A percentile compares a stretch with the other conserved stretches of the same genome.
These are phyloP conservation scores for Tokudaia tokunoshimensis DNA, from an alignment of 2,797 vertebrate genomes.

Conservation along the genomic window DNA sequence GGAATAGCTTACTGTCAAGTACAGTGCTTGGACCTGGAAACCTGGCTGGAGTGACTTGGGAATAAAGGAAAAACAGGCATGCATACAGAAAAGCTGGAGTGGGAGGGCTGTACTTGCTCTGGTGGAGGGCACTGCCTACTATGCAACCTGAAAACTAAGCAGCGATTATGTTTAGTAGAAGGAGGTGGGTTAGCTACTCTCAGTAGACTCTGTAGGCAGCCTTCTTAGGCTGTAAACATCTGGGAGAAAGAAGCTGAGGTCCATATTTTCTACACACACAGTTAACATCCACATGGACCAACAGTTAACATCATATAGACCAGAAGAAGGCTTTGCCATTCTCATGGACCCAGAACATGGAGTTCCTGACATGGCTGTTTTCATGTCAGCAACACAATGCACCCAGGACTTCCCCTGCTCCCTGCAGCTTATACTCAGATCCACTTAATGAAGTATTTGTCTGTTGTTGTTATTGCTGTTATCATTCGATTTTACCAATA, in stretches of 20 bases:
- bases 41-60: neutral
- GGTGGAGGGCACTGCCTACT: neutral
- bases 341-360: neutral
- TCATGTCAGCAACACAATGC: neutral
- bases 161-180: neutral
- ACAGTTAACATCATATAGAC: neutral
- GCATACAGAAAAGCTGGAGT: neutral
- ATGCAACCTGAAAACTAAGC: neutral
- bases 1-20: neutral
- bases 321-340: neutral
- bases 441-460: neutral
- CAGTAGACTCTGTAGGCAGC: neutral
- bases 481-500: neutral
- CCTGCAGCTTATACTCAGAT: neutral
- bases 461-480: no score
- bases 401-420: neutral
- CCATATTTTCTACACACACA: neutral
- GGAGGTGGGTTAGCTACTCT: neutral
- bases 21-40: neutral
- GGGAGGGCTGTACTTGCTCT: neutral
- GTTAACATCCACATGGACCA: neutral
- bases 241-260: neutral
- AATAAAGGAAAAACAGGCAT: neutral
- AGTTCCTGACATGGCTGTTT: neutral
- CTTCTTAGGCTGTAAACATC: neutral